Conservation (phyloP, 2,888 invertebrate species). For the Platynereis dumerilii region DNA sequence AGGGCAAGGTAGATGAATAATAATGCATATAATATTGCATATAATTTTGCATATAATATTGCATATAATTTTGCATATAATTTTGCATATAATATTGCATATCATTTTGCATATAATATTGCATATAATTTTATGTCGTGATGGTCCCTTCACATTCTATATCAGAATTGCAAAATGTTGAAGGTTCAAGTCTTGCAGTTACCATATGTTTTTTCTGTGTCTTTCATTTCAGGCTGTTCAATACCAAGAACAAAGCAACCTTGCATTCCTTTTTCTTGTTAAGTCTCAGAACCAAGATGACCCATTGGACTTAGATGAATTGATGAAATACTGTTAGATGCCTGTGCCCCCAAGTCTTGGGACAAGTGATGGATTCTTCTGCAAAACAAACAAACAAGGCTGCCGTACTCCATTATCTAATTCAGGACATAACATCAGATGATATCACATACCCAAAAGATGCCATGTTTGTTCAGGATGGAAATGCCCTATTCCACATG, state of each 20-base stretch:
- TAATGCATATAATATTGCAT: no score
- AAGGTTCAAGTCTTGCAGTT: no score
- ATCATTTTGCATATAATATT: no score
- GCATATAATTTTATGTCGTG: no score
- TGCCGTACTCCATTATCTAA: conserved; percentile 24
- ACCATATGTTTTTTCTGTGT: neutral
- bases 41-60: no score
- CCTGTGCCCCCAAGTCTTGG: conserved; percentile 27
- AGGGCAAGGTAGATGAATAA: conserved; percentile 25
- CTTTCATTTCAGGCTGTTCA: conserved; percentile 11
- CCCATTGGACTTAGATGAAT: conserved; percentile 24
- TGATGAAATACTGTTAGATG: conserved; percentile 28
- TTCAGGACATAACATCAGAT: neutral
- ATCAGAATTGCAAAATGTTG: no score
- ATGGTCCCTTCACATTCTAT: no score
- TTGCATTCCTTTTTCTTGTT: conserved; percentile 28
- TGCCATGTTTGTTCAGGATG: conserved; percentile 18
- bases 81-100: no score
- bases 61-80: no score
- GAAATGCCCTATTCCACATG: conserved; percentile 21
- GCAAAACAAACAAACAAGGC: conserved; percentile 27
- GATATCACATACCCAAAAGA: conserved; percentile 15
- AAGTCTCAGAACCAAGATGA: conserved; percentile 28
- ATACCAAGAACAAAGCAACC: conserved; percentile 23
- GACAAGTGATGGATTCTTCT: conserved; percentile 29